Evolutionary conservation across 2,113 vertebrate species (phyloP), one percentile per base, ranked within the genome.

Genomic region (Indicator indicator): DNA sequence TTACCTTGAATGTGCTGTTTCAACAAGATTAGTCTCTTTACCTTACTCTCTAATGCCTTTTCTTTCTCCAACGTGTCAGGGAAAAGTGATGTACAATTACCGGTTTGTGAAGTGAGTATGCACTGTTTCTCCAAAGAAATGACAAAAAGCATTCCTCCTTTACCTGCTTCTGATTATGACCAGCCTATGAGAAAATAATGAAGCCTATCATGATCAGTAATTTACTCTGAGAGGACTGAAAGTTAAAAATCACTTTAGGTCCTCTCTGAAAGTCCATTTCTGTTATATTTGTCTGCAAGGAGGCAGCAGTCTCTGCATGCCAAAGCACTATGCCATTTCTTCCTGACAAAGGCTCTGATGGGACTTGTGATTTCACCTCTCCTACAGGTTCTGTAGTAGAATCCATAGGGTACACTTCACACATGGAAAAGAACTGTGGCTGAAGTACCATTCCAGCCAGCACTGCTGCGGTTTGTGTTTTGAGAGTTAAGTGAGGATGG

Each of bases 171-270:
- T 63, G 65, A 46, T 83, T 18, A 59, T 56, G 85, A 24, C 60
- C 46, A 52, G 46, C 60, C 14, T 91, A 74, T 0, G 13, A 68
- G 60, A 81, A 65, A 55, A n/a, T n/a, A 87, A 75, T 89, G 65
- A 87, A 75, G 77, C 26, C 50, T 83, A 33, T 79, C 67, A 62
- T 36, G n/a, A 76, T 78, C 67, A 91, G 46, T 26, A 90, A 88
- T 93, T 91, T 85, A 76, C 67, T 73, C 82, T 83, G 71, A 89
- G 46, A 85, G 27, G 64, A 30, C 46, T 67, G 32, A 85, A 91
- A 85, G 42, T 71, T 86, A 67, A 76, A 89, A 87, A 77, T 30
- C 64, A 68, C 4, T 38, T 59, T 21, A 56, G n/a, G 26, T 32
- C 36, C 21, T n/a, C 70, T 70, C 68, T 56, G 56, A 36, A 83